Percentiles rank a stretch among this genome's conserved stretches.
These are phyloP conservation scores for Venustaconcha ellipsiformis DNA, from an alignment of 1,140 invertebrate species.

Conservation along the genomic window DNA sequence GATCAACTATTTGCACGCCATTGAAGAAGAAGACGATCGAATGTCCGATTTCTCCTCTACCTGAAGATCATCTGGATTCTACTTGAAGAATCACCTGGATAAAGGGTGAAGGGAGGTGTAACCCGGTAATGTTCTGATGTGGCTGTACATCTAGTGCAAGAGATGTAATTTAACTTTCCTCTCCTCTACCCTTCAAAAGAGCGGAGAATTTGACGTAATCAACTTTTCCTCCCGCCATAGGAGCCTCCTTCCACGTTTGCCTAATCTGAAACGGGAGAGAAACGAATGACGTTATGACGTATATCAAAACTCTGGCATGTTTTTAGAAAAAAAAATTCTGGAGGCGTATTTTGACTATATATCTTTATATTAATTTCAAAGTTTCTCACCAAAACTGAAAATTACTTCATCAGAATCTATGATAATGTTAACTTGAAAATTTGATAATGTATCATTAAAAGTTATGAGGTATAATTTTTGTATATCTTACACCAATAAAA, in stretches of 20 bases:
- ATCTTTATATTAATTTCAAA: neutral
- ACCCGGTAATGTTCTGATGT: constrained; percentile 31
- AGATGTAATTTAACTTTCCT: constrained; percentile 10
- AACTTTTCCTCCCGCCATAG: constrained; percentile 92
- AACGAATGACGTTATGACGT: neutral
- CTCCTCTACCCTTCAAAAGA: constrained; percentile 57
- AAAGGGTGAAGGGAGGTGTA: constrained; percentile 17
- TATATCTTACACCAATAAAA: too few species aligned
- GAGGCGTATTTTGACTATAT: neutral
- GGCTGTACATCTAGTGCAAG: constrained; percentile 23
- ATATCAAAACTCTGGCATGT: neutral
- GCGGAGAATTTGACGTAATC: constrained; percentile 91
- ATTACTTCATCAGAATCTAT: neutral
- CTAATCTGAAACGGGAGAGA: constrained; percentile 74
- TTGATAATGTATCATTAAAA: too few species aligned
- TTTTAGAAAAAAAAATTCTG: neutral
- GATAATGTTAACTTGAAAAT: neutral
- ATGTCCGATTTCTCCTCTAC: constrained; percentile 1
- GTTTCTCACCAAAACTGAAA: neutral
- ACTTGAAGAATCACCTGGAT: constrained; percentile 27
- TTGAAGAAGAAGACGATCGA: constrained; percentile 2
- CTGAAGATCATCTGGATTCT: constrained; percentile 26
- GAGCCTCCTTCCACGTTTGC: constrained; percentile 95
- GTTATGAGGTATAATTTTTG: neutral
- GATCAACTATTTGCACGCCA: constrained; percentile 19